Conservation (phyloP, 2,888 invertebrate species). For the Dastarcus helophoroides region DNA sequence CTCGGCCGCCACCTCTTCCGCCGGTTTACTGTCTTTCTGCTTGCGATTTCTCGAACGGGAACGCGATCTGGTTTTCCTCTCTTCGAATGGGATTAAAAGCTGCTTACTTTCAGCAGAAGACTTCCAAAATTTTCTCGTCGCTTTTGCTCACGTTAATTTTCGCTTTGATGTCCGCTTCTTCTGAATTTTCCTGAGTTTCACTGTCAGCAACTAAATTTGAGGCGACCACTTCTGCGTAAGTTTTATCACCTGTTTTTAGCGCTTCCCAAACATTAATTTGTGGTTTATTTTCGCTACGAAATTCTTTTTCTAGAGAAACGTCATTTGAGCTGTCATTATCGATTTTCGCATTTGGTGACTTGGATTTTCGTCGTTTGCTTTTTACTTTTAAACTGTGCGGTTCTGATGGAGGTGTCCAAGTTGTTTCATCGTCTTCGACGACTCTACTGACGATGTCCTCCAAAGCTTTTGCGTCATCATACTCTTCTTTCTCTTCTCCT, state of each 20-base stretch:
- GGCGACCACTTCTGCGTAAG: slow-evolving; percentile 58
- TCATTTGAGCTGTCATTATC: slow-evolving; percentile 7
- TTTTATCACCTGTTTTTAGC: slow-evolving; percentile 44
- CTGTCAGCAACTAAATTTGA: slow-evolving; percentile 25
- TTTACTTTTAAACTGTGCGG: no score
- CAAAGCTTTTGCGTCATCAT: no score
- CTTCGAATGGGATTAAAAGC: no score
- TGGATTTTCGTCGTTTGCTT: no score
- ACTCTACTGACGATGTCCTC: no score
- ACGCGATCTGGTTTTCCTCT: no score
- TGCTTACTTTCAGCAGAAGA: no score
- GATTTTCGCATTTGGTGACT: slow-evolving; percentile 7
- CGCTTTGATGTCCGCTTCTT: not conserved
- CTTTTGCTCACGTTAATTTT: no score
- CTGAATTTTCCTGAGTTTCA: not conserved
- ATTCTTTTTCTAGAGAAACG: slow-evolving; percentile 8
- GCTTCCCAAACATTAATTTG: slow-evolving; percentile 41
- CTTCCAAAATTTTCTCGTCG: no score
- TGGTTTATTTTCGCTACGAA: slow-evolving; percentile 10
- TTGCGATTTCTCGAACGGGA: not conserved
- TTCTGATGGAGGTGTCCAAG: no score
- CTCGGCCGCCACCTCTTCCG: not conserved
- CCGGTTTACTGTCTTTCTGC: not conserved
- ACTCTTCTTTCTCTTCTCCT: no score
- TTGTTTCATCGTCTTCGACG: no score